phyloP scores from a whole-genome alignment of 2,113 vertebrate genomes.

The Periophthalmus modestus region DNA sequence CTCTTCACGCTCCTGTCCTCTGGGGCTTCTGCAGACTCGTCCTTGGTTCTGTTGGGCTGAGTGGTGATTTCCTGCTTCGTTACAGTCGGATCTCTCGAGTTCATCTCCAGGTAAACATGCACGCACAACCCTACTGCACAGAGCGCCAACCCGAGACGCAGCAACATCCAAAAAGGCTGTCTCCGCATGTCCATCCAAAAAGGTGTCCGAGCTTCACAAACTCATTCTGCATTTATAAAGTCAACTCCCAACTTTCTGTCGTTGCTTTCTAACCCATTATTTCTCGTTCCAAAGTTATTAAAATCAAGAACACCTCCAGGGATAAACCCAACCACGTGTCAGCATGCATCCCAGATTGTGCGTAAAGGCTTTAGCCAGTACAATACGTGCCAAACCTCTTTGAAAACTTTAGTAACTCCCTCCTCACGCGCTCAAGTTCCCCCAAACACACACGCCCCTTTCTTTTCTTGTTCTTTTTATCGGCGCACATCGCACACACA shows the following conservation, averaged over 20 bases:
- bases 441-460: constrained; percentile 52
- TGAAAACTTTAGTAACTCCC: constrained; percentile 67
- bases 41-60: constrained; percentile 17
- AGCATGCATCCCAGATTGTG: constrained; percentile 19
- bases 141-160: constrained; percentile 60
- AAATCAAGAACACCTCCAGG: constrained; percentile 10
- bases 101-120: constrained; percentile 69
- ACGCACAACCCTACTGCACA: constrained; percentile 56
- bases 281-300: constrained; percentile 21
- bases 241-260: constrained; percentile 26
- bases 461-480: constrained; percentile 42
- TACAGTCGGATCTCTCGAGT: constrained; percentile 24
- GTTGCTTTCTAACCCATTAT: constrained; percentile 42
- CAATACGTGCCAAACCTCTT: constrained; percentile 39
- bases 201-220: no score
- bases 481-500: constrained; percentile 18
- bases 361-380: constrained; percentile 25
- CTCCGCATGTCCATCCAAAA: constrained; percentile 42
- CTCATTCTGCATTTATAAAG: constrained; percentile 23
- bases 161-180: constrained; percentile 46
- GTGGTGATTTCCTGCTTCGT: constrained; percentile 17
- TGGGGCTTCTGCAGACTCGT: constrained; percentile 6
- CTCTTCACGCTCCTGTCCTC: constrained; percentile 37
- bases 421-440: constrained; percentile 39
- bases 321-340: constrained; percentile 12